Evolutionary conservation across 2,113 vertebrate species (phyloP), one percentile per base, ranked within the genome.

Genomic region (Sprattus sprattus): DNA sequence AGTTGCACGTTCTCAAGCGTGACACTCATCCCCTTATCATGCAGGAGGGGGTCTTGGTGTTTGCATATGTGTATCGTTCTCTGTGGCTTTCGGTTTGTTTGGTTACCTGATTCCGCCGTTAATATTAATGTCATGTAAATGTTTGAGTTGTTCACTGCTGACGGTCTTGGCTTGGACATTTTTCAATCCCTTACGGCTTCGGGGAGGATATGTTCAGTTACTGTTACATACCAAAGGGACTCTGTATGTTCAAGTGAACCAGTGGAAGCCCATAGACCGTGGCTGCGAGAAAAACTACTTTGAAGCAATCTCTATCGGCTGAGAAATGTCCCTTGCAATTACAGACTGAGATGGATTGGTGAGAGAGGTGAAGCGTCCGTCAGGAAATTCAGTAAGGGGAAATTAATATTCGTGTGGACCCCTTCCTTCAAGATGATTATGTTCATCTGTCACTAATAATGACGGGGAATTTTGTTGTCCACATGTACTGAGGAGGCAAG

Each of bases 121-220:
- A 78, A 78, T 78, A 78, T 78, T 78, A 78, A 78, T 78, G 28
- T 78, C 71, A 78, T 78, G 71, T 78, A 78, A 78, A 78, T 78
- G 32, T 78, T 78, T 78, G 71, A 78, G 71, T 32, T 78, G 71
- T 18, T 32, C 25, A 15, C 28, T 15, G 71, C 71, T 15, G 28
- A 32, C 28, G 2, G 67, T 39, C 71, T 78, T 13, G 71, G 71
- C 32, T 78, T 78, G 71, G 64, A 71, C 25, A 8, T 71, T 6
- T 16, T 16, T 16, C 52, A 57, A 57, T 18, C 54, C 54, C 54
- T 20, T 22, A 60, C 3, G 22, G 54, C 18, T 20, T 22, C 6
- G 18, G 54, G 54, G 20, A 22, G 20, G 54, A 60, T 60, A 22
- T 22, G 54, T 22, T 49, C 18, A 22, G 54, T 60, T 60, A 60